Evolutionary conservation across 2,113 vertebrate species (phyloP).

Genomic region (Scortum barcoo): DNA sequence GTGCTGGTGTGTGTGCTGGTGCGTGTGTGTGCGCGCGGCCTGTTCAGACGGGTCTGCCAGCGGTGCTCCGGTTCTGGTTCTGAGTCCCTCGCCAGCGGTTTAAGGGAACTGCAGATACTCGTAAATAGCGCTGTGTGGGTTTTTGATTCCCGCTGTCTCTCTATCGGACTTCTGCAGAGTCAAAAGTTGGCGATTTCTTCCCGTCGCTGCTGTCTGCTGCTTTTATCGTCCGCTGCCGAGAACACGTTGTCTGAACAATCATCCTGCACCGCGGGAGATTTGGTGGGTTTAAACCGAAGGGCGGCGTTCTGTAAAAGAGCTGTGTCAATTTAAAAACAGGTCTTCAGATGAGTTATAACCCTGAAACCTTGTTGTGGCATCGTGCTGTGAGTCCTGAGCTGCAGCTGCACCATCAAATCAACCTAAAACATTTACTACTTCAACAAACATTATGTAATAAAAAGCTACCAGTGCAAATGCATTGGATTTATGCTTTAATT

Average conservation of each 20-base stretch:
- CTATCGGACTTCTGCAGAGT: slow-evolving; percentile 43
- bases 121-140: slow-evolving; percentile 57
- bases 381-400: not conserved
- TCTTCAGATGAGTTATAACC: not conserved
- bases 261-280: not conserved
- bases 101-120: slow-evolving; percentile 47
- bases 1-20: not conserved
- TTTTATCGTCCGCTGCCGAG: slow-evolving; percentile 16
- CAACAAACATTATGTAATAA: not conserved
- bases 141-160: slow-evolving; percentile 51
- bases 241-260: slow-evolving; percentile 22
- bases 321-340: not conserved
- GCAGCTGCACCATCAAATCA: not conserved
- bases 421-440: not conserved
- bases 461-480: not conserved
- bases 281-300: not conserved
- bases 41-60: slow-evolving; percentile 30
- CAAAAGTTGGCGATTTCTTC: slow-evolving; percentile 44
- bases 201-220: slow-evolving; percentile 6
- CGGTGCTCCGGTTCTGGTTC: slow-evolving; percentile 34
- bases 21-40: slow-evolving; percentile 29
- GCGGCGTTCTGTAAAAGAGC: not conserved
- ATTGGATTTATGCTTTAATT: not conserved
- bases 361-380: not conserved
- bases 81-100: slow-evolving; percentile 60